phyloP scores from a whole-genome alignment of 2,113 vertebrate species.

The Bubo scandiacus region DNA sequence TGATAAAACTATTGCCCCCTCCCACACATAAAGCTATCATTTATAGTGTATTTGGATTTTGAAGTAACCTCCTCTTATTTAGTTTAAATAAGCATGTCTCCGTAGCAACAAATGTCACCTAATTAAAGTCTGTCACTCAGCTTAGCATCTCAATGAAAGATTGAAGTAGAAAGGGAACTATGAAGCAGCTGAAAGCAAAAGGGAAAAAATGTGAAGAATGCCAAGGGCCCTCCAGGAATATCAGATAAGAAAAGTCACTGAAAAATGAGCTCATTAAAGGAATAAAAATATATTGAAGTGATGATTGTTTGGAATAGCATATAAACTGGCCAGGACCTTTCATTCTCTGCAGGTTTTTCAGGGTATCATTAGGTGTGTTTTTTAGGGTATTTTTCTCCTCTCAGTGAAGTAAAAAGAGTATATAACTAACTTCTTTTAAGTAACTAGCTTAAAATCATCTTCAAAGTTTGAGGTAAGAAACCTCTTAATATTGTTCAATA shows the following conservation, averaged over 20 bases:
- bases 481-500: neutral
- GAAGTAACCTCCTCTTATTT: constrained; percentile 22
- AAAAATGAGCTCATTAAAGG: constrained; percentile 53
- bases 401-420: neutral
- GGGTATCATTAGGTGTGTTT: neutral
- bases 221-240: constrained; percentile 39
- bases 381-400: neutral
- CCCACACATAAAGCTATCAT: constrained; percentile 4
- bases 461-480: neutral
- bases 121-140: constrained; percentile 58
- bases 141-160: constrained; percentile 52
- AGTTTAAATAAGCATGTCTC: constrained; percentile 25
- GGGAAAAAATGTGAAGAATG: constrained; percentile 40
- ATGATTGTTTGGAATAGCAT: neutral
- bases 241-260: constrained; percentile 47
- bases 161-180: constrained; percentile 40
- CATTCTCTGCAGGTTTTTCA: neutral
- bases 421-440: neutral
- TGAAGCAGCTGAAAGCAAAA: constrained; percentile 41
- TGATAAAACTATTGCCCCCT: neutral
- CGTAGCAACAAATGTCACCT: constrained; percentile 43
- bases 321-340: neutral
- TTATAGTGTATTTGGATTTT: constrained; percentile 22
- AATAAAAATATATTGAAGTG: constrained; percentile 26
- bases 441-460: neutral